Base-by-base conservation (phyloP, 2,113 vertebrate genomes). In the Uria lomvia region DNA sequence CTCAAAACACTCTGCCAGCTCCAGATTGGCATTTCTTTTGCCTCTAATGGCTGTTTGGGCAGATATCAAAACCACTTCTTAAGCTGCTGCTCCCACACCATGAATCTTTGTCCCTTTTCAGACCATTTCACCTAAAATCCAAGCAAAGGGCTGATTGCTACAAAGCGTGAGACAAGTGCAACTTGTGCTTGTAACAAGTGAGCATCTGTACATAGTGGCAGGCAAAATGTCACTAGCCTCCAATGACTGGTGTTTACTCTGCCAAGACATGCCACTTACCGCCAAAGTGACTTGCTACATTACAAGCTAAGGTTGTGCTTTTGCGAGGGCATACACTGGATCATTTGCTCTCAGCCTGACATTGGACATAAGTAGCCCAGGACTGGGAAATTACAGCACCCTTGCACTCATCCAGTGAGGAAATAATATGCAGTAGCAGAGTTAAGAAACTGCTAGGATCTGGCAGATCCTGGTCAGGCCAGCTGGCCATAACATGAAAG, bases 71-170 rank as follows among this genome's bases (percentile, higher is more conserved):
- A 53, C 47, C 50, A 11, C 56, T 78, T 56, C 78, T 86, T 91
- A 56, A 82, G 86, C 59, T 87, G 24, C 75, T 36, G 11, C 68
- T 88, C 47, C 78, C 43, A 62, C 52, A 49, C 62, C 60, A 73
- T 32, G 55, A 79, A 73, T 71, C 49, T 91, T 49, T 88, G 65
- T 93, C 32, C 55, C 32, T 95, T 96, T 97, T 92, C 79, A 96
- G 87, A 55, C 49, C 43, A 70, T 97, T 96, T 97, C 91, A 92
- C 91, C 92, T 88, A 93, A 94, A 95, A 97, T 89, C 84, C 10
- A 87, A 95, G 96, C 72, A 75, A 94, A 97, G 84, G 80, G 82
- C 56, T 59, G 91, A 95, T 97, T 59, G 81, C 79, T 94, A 85
- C 63, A 79, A 94, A 96, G 92, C 8, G 3, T 26, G 82, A 93